Evolutionary conservation across 2,888 invertebrate genomes (phyloP).

Genomic region (Sicus ferrugineus): DNA sequence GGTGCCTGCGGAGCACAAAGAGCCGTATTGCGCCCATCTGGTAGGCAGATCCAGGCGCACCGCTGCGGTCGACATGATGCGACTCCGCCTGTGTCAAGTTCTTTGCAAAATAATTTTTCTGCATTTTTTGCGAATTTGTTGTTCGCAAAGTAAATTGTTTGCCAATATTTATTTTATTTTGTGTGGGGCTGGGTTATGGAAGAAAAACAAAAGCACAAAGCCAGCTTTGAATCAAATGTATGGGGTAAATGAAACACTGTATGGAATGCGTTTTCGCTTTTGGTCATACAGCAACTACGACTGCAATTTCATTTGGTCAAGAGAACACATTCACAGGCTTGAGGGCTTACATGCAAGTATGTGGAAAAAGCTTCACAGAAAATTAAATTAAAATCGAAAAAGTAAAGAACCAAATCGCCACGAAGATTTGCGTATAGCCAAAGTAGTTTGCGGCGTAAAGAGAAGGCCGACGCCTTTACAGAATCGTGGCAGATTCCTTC

Average conservation of each 20-base stretch:
- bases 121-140: slow-evolving; percentile 41
- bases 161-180: slow-evolving; percentile 45
- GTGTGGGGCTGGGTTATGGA: slow-evolving; percentile 20
- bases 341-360: too few relatives aligned
- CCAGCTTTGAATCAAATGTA: slow-evolving; percentile 36
- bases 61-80: slow-evolving; percentile 13
- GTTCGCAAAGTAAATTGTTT: slow-evolving; percentile 56
- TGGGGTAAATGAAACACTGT: slow-evolving; percentile 17
- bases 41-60: slow-evolving; percentile 19
- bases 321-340: too few relatives aligned
- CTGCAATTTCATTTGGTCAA: too few relatives aligned
- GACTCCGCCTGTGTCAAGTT: slow-evolving; percentile 37
- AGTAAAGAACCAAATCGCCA: too few relatives aligned
- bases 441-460: too few relatives aligned
- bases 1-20: slow-evolving; percentile 19
- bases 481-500: too few relatives aligned
- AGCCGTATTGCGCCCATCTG: slow-evolving; percentile 16
- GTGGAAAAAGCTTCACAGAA: background rate
- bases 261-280: slow-evolving; percentile 33
- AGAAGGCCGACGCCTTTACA: too few relatives aligned
- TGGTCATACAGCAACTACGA: too few relatives aligned
- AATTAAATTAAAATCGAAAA: too few relatives aligned
- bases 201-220: slow-evolving; percentile 20
- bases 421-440: too few relatives aligned
- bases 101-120: slow-evolving; percentile 59